Percentiles rank a stretch among this genome's conserved stretches.
Evolutionary conservation across 2,797 vertebrate species (phyloP).

Genomic region (Vireo griseus): DNA sequence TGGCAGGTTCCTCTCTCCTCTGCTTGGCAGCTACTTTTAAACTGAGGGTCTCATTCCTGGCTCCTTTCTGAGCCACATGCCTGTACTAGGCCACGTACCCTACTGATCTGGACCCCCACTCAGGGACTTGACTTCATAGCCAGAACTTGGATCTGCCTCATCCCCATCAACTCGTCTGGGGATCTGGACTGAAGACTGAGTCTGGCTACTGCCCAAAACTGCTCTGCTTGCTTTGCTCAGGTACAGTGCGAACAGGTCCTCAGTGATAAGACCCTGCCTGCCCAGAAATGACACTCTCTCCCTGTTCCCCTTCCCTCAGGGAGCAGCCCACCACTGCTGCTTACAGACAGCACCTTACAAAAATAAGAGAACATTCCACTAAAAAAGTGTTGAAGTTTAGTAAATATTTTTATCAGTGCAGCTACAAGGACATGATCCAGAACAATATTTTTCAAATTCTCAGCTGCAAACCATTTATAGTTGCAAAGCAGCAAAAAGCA

Average conservation of each 20-base stretch:
- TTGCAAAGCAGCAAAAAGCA: background rate
- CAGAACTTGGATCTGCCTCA: background rate
- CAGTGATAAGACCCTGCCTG: background rate
- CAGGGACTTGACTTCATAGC: accelerated
- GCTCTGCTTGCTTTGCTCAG: background rate
- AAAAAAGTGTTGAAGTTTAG: background rate
- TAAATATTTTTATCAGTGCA: background rate
- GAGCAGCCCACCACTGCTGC: background rate
- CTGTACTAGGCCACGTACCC: accelerated
- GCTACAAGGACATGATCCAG: background rate
- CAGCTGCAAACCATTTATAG: background rate
- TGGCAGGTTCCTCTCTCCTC: background rate
- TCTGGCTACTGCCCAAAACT: background rate
- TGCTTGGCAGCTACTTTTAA: background rate
- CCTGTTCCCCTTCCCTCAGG: background rate
- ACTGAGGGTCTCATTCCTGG: background rate
- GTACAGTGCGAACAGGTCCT: background rate
- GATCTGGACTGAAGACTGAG: background rate
- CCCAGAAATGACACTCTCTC: background rate
- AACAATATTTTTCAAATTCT: background rate
- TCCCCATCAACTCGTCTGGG: accelerated
- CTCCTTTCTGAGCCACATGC: background rate
- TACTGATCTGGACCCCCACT: background rate
- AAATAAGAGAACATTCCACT: background rate
- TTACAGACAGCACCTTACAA: background rate